phyloP scores from a whole-genome alignment of 2,888 invertebrate genomes.

The Vanessa cardui region DNA sequence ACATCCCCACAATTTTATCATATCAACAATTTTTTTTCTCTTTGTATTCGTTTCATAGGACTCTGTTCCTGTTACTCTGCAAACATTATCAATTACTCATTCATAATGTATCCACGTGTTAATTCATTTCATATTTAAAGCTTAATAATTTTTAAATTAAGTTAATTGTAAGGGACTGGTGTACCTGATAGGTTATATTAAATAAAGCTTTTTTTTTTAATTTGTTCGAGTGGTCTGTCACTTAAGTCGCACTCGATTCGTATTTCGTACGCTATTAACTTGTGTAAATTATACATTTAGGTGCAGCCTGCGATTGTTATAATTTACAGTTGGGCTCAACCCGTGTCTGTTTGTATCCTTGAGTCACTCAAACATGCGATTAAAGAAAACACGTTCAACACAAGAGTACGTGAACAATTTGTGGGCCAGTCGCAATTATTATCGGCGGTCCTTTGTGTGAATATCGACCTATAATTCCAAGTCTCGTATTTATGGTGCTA shows the following conservation, averaged over 20 bases:
- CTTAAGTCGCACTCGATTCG: conserved; percentile 32
- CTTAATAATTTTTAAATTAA: no score
- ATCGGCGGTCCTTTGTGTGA: conserved; percentile 60
- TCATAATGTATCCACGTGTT: no score
- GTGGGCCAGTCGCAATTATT: conserved; percentile 62
- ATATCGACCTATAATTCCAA: conserved; percentile 26
- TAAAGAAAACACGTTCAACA: conserved; percentile 59
- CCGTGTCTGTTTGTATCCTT: conserved; percentile 49
- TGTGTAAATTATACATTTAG: conserved; percentile 42
- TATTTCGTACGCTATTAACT: conserved; percentile 48
- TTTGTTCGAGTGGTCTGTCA: no score
- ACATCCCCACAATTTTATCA: no score
- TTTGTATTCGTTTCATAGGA: no score
- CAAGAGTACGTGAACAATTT: conserved; percentile 55
- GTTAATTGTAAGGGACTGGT: no score
- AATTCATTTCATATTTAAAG: no score
- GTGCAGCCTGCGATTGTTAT: conserved; percentile 50
- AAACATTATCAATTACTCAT: no score
- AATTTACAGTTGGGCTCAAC: conserved; percentile 59
- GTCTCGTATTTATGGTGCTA: conserved; percentile 31
- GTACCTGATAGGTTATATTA: no score
- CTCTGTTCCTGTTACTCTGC: no score
- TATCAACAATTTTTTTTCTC: no score
- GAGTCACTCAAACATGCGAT: conserved; percentile 52
- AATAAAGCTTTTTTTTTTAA: no score